Conservation (phyloP, 2,888 invertebrate genomes). For the Apoda limacodes region DNA sequence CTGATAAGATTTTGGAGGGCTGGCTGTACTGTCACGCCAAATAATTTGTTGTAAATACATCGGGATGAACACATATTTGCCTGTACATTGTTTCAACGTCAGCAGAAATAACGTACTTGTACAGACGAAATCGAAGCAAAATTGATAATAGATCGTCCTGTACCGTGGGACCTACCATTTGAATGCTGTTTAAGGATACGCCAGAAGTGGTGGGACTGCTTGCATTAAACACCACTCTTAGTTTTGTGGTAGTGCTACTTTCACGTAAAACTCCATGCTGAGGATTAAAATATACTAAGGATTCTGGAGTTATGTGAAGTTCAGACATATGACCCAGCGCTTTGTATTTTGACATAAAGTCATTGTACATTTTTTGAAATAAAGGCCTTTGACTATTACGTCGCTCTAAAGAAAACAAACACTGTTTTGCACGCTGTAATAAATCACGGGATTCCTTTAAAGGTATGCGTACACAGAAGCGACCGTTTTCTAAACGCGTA, state of each 20-base stretch:
- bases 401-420: constrained; percentile 8
- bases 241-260: constrained; percentile 12
- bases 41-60: no score
- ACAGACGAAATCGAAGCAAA: no score
- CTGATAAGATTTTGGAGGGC: no score
- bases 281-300: constrained; percentile 19
- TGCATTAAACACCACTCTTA: no score
- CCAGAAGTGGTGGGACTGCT: no score
- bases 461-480: constrained; percentile 16
- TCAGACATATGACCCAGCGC: constrained; percentile 19
- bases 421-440: constrained; percentile 4
- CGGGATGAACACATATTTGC: no score
- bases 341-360: constrained; percentile 21
- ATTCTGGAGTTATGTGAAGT: no score
- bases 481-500: constrained; percentile 12
- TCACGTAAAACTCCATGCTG: constrained; percentile 20
- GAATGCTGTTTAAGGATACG: constrained; percentile 18
- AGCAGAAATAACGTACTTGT: no score
- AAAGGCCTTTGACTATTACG: no score
- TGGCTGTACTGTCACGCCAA: no score
- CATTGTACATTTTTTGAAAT: no score
- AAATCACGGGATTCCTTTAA: constrained; percentile 15
- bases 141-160: constrained; percentile 22
- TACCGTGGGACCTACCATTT: constrained; percentile 17
- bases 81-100: no score